These are phyloP conservation scores for Danaus chrysippus DNA, from an alignment of 2,888 invertebrate species.

Conservation along the genomic window DNA sequence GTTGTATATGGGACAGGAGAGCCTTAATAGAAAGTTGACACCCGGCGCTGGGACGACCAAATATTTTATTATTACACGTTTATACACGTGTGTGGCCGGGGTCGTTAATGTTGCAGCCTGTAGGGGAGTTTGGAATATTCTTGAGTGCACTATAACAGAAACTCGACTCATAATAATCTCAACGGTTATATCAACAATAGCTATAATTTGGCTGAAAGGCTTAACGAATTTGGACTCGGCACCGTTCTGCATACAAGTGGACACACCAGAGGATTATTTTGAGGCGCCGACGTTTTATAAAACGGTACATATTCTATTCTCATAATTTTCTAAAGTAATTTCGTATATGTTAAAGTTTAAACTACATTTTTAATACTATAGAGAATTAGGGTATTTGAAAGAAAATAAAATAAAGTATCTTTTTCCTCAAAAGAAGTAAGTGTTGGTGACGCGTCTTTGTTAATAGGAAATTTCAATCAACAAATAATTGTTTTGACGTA, in stretches of 20 bases:
- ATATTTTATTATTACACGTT: slow-evolving; percentile 81
- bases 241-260: slow-evolving; percentile 84
- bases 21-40: slow-evolving; percentile 67
- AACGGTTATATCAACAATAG: slow-evolving; percentile 77
- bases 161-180: slow-evolving; percentile 71
- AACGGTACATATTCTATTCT: slow-evolving; percentile 65
- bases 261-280: slow-evolving; percentile 84
- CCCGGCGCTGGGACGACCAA: slow-evolving; percentile 81
- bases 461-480: neutral
- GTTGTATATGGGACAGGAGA: slow-evolving; percentile 80
- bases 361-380: too few species aligned
- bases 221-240: slow-evolving; percentile 86
- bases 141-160: slow-evolving; percentile 77
- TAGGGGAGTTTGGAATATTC: slow-evolving; percentile 85
- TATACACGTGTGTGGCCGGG: slow-evolving; percentile 84
- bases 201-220: slow-evolving; percentile 80
- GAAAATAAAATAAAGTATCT: too few species aligned
- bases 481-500: slow-evolving; percentile 4
- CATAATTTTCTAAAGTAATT: slow-evolving; percentile 47
- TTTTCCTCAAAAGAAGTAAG: too few species aligned
- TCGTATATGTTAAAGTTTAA: neutral
- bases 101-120: slow-evolving; percentile 88
- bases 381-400: too few species aligned
- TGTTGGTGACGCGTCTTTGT: neutral
- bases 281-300: slow-evolving; percentile 87